phyloP scores from a whole-genome alignment of 2,113 vertebrate species.

The Gyps fulvus region DNA sequence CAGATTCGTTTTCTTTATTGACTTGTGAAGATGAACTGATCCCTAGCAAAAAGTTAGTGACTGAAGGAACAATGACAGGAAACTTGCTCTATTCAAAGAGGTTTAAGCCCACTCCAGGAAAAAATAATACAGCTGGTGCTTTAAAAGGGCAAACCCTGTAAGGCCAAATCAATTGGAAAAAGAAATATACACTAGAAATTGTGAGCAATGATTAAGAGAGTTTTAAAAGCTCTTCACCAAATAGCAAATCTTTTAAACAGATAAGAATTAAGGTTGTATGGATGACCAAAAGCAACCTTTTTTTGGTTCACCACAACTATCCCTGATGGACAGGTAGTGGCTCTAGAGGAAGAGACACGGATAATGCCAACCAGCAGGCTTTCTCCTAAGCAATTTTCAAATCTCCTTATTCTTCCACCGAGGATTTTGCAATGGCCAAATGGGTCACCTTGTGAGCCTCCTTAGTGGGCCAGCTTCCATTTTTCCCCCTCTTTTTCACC shows the following conservation, averaged over 20 bases:
- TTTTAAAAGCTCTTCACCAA: not conserved
- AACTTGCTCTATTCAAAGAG: not conserved
- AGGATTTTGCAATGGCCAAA: not conserved
- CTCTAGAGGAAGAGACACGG: not conserved
- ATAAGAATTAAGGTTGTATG: not conserved
- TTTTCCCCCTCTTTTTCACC: not conserved
- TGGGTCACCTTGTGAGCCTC: not conserved
- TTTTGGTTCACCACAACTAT: not conserved
- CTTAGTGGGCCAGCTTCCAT: not conserved
- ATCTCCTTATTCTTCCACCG: fast-evolving
- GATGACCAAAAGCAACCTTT: not conserved
- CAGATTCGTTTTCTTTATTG: not conserved
- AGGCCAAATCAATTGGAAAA: not conserved
- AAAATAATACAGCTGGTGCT: not conserved
- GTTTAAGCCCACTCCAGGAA: not conserved
- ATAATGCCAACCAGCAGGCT: not conserved
- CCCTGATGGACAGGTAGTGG: not conserved
- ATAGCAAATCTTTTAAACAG: not conserved
- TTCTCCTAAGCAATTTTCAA: not conserved
- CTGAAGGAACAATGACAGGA: not conserved
- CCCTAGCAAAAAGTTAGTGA: not conserved
- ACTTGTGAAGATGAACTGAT: not conserved
- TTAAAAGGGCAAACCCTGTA: not conserved
- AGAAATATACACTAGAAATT: not conserved
- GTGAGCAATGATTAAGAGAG: not conserved